Percentiles rank a stretch among this genome's conserved stretches.
Evolutionary conservation across 2,113 vertebrate species (phyloP).

Genomic region (Zosterops japonicus): DNA sequence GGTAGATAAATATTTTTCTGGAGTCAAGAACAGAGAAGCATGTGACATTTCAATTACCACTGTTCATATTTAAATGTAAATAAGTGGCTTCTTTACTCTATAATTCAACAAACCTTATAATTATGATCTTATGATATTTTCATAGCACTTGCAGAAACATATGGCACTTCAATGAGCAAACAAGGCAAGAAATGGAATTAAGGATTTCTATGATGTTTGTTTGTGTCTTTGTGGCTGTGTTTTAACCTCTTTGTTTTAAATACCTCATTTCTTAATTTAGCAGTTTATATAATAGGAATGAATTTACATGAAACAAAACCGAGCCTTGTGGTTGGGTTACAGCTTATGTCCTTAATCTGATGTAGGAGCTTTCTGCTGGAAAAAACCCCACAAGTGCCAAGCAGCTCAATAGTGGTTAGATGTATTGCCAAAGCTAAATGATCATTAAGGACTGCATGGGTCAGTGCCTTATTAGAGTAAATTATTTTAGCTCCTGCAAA

Average conservation of each 20-base stretch:
- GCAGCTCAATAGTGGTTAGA: background rate
- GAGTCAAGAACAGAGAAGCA: constrained; percentile 45
- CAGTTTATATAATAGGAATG: constrained; percentile 61
- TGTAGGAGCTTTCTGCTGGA: background rate
- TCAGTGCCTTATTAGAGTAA: constrained; percentile 11
- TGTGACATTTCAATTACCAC: constrained; percentile 52
- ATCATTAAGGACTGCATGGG: background rate
- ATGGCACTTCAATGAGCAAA: constrained; percentile 61
- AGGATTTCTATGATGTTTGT: constrained; percentile 50
- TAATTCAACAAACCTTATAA: constrained; percentile 70
- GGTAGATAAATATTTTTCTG: constrained; percentile 62
- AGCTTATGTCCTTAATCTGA: background rate
- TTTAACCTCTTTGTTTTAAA: constrained; percentile 63
- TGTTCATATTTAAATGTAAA: constrained; percentile 67
- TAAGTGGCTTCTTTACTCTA: constrained; percentile 61
- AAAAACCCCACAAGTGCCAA: background rate
- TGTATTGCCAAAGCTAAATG: background rate
- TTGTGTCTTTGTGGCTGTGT: constrained; percentile 31
- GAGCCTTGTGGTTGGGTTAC: constrained; percentile 10
- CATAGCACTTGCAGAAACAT: constrained; percentile 59
- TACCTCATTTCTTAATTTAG: constrained; percentile 65
- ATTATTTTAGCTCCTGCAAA: constrained; percentile 24
- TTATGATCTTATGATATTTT: constrained; percentile 68
- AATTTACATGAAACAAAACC: constrained; percentile 48
- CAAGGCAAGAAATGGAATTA: constrained; percentile 50